These are phyloP conservation scores for Pseudochirops cupreus DNA, from an alignment of 2,797 vertebrate genomes.

Conservation along the genomic window DNA sequence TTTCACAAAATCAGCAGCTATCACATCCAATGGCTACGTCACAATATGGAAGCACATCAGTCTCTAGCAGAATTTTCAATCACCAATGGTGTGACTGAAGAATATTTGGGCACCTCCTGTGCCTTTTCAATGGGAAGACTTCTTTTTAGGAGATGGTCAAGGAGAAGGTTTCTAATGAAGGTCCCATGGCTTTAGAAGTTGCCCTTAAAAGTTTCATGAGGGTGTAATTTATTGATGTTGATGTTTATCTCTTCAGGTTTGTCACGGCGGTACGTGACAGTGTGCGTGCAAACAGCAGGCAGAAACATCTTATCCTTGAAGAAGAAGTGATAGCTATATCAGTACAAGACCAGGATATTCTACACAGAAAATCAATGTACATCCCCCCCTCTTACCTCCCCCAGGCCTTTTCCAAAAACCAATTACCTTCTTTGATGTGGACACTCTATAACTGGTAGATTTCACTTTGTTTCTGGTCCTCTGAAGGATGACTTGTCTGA, in stretches of 20 bases:
- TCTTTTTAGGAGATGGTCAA: slow-evolving; percentile 66
- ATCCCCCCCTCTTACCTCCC: neutral
- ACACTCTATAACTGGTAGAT: slow-evolving; percentile 86
- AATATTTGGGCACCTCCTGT: slow-evolving; percentile 70
- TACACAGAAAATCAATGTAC: slow-evolving; percentile 32
- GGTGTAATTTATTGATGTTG: slow-evolving; percentile 91
- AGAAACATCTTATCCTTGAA: slow-evolving; percentile 92
- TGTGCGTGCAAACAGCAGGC: slow-evolving; percentile 93
- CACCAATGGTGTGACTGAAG: slow-evolving; percentile 68
- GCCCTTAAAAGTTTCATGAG: slow-evolving; percentile 88
- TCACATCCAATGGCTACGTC: slow-evolving; percentile 78
- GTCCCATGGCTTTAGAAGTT: slow-evolving; percentile 83
- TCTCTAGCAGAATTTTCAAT: slow-evolving; percentile 78
- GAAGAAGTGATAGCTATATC: slow-evolving; percentile 82
- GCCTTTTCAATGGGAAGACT: slow-evolving; percentile 68
- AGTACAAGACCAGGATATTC: slow-evolving; percentile 66
- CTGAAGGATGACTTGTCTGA: slow-evolving; percentile 91
- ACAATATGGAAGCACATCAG: slow-evolving; percentile 76
- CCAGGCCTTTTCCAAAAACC: slow-evolving; percentile 66
- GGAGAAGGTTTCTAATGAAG: slow-evolving; percentile 71
- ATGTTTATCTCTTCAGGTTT: slow-evolving; percentile 94
- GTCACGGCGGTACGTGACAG: slow-evolving; percentile 95
- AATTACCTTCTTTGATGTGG: slow-evolving; percentile 91
- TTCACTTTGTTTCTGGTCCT: slow-evolving; percentile 85
- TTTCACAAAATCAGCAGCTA: slow-evolving; percentile 87